A percentile compares a stretch with the other conserved stretches of the same genome.
These are phyloP conservation scores for Drosophila neutralis DNA, from an alignment of 2,888 invertebrate genomes.

Conservation along the genomic window DNA sequence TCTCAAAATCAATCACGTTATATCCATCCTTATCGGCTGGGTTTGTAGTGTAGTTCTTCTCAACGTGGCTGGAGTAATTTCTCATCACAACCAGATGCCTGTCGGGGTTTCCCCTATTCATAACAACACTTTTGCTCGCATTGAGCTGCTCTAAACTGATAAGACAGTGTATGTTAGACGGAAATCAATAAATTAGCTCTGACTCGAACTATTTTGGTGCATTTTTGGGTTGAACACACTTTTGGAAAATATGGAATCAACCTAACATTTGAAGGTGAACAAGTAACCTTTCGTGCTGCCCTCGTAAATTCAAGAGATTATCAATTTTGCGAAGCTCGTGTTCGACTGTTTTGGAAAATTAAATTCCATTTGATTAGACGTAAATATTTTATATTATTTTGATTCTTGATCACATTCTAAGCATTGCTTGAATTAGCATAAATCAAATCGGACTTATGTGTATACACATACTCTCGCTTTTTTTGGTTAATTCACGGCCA, in stretches of 20 bases:
- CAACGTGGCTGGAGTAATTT: constrained; percentile 75
- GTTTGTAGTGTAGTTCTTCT: constrained; percentile 83
- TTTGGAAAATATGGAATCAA: no score
- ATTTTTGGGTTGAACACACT: no score
- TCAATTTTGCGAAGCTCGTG: not conserved
- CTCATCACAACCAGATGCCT: constrained; percentile 84
- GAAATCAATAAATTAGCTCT: not conserved
- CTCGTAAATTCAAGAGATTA: not conserved
- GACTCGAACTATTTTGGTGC: no score
- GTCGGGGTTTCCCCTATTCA: constrained; percentile 82
- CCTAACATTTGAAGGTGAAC: not conserved
- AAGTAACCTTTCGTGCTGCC: not conserved
- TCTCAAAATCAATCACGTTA: constrained; percentile 72
- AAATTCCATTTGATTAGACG: not conserved
- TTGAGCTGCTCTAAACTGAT: constrained; percentile 79
- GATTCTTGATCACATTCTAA: constrained; percentile 11
- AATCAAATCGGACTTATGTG: not conserved
- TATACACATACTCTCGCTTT: constrained; percentile 5
- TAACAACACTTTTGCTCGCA: constrained; percentile 81
- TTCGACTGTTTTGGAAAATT: constrained; percentile 5
- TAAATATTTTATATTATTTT: not conserved
- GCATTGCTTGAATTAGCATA: not conserved
- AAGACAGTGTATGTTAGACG: not conserved
- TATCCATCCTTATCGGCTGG: constrained; percentile 84
- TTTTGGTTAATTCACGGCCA: constrained; percentile 20